Evolutionary conservation across 2,797 vertebrate species (phyloP).

Genomic region (Urophycis tenuis): DNA sequence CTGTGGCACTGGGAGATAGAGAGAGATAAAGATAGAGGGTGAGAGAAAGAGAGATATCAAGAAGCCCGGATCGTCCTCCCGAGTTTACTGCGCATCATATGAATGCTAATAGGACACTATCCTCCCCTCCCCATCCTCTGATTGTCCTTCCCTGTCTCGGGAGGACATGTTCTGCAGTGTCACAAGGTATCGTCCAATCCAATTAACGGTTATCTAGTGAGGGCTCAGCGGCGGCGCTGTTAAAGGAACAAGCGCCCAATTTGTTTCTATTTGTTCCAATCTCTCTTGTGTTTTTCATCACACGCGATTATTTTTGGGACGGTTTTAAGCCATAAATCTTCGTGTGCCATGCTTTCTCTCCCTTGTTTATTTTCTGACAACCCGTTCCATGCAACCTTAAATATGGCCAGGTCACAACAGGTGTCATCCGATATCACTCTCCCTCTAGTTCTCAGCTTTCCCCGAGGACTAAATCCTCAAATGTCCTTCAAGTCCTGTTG

Average conservation of each 20-base stretch:
- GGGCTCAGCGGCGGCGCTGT: conserved; percentile 29
- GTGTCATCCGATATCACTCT: not conserved
- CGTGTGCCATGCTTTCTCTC: not conserved
- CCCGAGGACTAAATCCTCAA: not conserved
- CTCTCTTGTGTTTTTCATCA: conserved; percentile 1
- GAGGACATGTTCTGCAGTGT: conserved; percentile 46
- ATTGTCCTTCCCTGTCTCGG: conserved; percentile 24
- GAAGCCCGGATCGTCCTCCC: not conserved
- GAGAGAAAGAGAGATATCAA: conserved; percentile 19
- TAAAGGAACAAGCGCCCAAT: conserved; percentile 27
- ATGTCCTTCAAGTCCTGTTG: not conserved
- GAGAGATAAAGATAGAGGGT: not conserved
- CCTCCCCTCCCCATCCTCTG: conserved; percentile 3
- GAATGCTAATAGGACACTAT: not conserved
- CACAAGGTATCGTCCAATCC: conserved; percentile 65
- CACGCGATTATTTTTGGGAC: not conserved
- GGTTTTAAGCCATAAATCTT: not conserved
- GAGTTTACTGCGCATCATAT: not conserved
- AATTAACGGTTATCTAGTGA: conserved; percentile 68
- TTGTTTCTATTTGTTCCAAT: not conserved
- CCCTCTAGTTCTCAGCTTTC: not conserved
- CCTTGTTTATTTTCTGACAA: not conserved
- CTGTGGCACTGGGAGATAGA: not conserved
- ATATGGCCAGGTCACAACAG: not conserved
- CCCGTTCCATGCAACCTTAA: not conserved